Base-by-base conservation (phyloP, 2,797 vertebrate genomes). In the Rhynchonycteris naso region DNA sequence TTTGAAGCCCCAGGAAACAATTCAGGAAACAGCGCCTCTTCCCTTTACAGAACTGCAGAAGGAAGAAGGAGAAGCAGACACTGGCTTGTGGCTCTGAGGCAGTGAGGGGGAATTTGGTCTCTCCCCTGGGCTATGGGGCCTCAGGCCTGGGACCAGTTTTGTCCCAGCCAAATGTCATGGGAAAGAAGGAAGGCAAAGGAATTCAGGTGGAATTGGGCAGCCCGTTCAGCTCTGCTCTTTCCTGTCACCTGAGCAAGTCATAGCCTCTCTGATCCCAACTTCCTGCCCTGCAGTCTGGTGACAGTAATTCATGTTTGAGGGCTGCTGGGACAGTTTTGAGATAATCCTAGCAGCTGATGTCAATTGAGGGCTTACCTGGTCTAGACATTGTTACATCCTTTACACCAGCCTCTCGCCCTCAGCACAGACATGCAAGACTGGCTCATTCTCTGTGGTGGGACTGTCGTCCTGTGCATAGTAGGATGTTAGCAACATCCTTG, bases 71-170 rank as follows among this genome's bases (percentile, higher is more conserved):
- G 24, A 0, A 3, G 68, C n/a, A 24, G 30, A 18, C 24, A 6
- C 26, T 10, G 28, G 15, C 69, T 24, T 4, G 38, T 0, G 6
- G 35, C 4, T 5, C 9, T 5, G 15, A 69, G 35, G 22, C 22
- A 12, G n/a, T 0, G 1, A 30, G 24, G 19, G 24, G 12, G 2
- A 1, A 16, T 0, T 30, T 3, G 5, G 43, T 9, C 12, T 59
- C 30, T 71, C 8, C 15, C 7, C 0, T 0, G 28, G 47, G 11
- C 26, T 16, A 28, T 33, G 3, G 50, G 72, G 5, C 21, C 56
- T 3, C 7, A 1, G 59, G 86, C 82, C 47, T 1, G 21, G 54
- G 26, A 33, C 35, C 4, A 26, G 33, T 61, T 18, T 12, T 76
- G 30, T 52, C 54, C 33, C 22, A 22, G 52, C 52, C 18, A 0